A percentile compares a stretch with the other conserved stretches of the same genome.
These are phyloP conservation scores for Epicauta chinensis DNA, from an alignment of 1,140 invertebrate genomes.

Conservation along the genomic window DNA sequence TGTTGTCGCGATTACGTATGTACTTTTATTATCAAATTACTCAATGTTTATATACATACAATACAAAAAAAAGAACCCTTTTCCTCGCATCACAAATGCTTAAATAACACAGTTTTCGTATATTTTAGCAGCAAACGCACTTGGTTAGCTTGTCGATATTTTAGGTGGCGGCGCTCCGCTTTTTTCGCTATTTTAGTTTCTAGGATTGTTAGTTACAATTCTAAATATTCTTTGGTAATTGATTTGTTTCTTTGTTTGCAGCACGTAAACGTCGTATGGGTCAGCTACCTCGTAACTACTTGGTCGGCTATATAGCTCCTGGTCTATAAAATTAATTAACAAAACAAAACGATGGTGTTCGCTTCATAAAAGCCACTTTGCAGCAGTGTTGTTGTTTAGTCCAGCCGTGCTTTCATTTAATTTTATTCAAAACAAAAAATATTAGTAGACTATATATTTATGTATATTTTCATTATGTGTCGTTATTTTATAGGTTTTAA, in stretches of 20 bases:
- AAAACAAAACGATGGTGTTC: background rate
- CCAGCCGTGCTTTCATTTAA: conserved; percentile 22
- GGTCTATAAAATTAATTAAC: too few relatives aligned
- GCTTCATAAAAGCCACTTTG: conserved; percentile 18
- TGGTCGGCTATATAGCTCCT: conserved; percentile 29
- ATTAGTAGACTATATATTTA: conserved; percentile 19
- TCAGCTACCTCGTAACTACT: conserved; percentile 31
- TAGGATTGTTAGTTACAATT: background rate
- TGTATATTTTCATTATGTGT: conserved; percentile 22
- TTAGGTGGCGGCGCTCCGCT: background rate
- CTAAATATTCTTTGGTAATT: too few relatives aligned
- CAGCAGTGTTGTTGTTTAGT: conserved; percentile 17
- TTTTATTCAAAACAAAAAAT: conserved; percentile 17
- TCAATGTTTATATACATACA: background rate
- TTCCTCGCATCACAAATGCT: too few relatives aligned
- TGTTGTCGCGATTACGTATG: conserved; percentile 35
- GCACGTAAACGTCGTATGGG: conserved; percentile 32
- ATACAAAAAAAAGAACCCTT: too few relatives aligned
- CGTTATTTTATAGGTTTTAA: conserved; percentile 22
- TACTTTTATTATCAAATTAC: conserved; percentile 15
- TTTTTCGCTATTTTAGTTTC: background rate
- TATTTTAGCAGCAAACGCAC: conserved; percentile 2
- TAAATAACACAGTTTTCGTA: background rate
- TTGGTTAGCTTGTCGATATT: conserved; percentile 7
- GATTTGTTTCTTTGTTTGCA: conserved; percentile 21